A percentile compares a stretch with the other conserved stretches of the same genome.
Conservation (phyloP, 2,797 vertebrate genomes). For the Chanos chanos region DNA sequence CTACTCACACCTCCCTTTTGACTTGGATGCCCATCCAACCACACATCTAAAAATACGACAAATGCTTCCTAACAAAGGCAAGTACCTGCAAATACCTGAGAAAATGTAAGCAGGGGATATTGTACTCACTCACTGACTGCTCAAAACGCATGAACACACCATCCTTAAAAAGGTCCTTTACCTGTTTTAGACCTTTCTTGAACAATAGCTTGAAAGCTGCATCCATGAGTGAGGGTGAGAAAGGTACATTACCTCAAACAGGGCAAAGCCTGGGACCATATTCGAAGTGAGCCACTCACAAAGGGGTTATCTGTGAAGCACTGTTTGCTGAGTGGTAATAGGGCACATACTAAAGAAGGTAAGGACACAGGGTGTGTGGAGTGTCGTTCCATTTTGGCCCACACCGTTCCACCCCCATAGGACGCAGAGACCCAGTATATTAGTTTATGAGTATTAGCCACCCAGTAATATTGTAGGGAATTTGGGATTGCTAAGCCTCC, state of each 20-base stretch:
- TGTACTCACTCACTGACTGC: background rate
- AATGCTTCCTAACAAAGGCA: background rate
- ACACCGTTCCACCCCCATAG: background rate
- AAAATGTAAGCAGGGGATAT: background rate
- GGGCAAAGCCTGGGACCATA: background rate
- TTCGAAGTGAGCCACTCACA: background rate
- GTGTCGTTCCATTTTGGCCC: background rate
- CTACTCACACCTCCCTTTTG: too few relatives aligned
- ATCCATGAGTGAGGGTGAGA: background rate
- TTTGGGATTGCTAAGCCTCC: slow-evolving; percentile 5
- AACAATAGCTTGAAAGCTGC: background rate
- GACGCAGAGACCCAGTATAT: slow-evolving; percentile 4
- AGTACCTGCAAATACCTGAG: background rate
- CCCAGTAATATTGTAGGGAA: slow-evolving; percentile 15
- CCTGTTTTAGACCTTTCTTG: background rate
- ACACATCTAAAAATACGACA: too few relatives aligned
- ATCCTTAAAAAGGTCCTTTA: background rate
- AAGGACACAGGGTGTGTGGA: background rate
- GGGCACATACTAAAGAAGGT: background rate
- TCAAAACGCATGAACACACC: slow-evolving; percentile 3
- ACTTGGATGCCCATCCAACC: too few relatives aligned
- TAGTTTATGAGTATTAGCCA: slow-evolving; percentile 7
- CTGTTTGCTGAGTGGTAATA: slow-evolving; percentile 1
- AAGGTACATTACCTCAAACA: background rate
- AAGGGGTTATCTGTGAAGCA: background rate